These are phyloP conservation scores for Perca fluviatilis DNA, from an alignment of 2,113 vertebrate genomes.

Conservation along the genomic window DNA sequence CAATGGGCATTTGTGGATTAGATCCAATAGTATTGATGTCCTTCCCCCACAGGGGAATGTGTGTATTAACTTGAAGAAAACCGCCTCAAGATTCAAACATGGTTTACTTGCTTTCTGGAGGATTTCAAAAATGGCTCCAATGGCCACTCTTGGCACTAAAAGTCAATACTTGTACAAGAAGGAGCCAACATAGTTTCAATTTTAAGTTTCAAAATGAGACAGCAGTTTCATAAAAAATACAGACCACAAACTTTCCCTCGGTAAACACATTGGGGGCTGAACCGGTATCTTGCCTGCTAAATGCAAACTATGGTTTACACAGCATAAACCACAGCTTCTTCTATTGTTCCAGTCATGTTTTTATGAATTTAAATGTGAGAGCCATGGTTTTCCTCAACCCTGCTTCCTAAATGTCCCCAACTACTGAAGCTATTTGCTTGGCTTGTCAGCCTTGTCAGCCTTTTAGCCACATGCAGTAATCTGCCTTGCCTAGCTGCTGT, in stretches of 20 bases:
- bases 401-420: neutral
- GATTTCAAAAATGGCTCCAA: slow-evolving; percentile 22
- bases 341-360: neutral
- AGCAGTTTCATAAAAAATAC: slow-evolving; percentile 31
- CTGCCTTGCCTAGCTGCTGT: neutral
- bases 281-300: neutral
- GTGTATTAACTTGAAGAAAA: slow-evolving; percentile 36
- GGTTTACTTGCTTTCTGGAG: slow-evolving; percentile 22
- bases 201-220: slow-evolving; percentile 19
- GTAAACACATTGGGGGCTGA: slow-evolving; percentile 1
- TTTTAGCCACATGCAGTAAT: neutral
- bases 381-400: neutral
- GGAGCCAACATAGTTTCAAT: neutral
- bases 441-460: neutral
- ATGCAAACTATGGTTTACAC: slow-evolving; percentile 7
- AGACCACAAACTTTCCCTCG: neutral
- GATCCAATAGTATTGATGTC: slow-evolving; percentile 45
- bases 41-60: slow-evolving; percentile 20
- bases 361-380: neutral
- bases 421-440: neutral
- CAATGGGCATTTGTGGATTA: slow-evolving; percentile 18
- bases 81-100: slow-evolving; percentile 47
- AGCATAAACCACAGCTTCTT: neutral
- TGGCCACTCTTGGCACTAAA: slow-evolving; percentile 16
- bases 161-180: slow-evolving; percentile 35